Conservation (phyloP, 1,140 invertebrate species). For the Reticulitermes speratus region DNA sequence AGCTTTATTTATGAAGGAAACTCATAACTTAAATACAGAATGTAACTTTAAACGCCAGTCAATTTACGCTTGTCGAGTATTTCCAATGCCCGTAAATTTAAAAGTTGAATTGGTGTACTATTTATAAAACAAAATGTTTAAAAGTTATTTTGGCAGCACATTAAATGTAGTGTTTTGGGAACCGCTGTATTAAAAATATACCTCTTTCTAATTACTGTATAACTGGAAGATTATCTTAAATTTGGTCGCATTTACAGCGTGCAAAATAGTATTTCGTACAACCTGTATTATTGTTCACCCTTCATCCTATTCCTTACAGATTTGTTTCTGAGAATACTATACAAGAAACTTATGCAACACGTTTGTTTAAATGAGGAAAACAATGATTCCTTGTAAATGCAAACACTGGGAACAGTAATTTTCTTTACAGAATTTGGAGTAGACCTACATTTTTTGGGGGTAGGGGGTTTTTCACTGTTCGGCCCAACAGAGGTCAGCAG, state of each 20-base stretch:
- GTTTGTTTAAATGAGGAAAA: background rate
- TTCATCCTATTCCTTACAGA: background rate
- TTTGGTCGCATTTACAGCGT: background rate
- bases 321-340: background rate
- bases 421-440: background rate
- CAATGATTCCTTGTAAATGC: background rate
- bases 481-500: background rate
- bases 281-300: background rate
- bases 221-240: background rate
- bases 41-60: too few species aligned
- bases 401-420: background rate
- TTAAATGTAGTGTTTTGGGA: background rate
- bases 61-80: too few species aligned
- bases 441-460: background rate
- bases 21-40: too few species aligned
- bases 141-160: too few species aligned
- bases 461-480: background rate
- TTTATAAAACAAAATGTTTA: too few species aligned
- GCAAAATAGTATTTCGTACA: background rate
- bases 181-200: background rate
- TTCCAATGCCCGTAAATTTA: too few species aligned
- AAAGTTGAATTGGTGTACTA: too few species aligned
- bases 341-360: background rate
- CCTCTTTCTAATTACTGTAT: background rate
- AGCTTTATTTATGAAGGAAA: too few species aligned